These are phyloP conservation scores for Pluvialis apricaria DNA, from an alignment of 2,113 vertebrate genomes.

Conservation along the genomic window DNA sequence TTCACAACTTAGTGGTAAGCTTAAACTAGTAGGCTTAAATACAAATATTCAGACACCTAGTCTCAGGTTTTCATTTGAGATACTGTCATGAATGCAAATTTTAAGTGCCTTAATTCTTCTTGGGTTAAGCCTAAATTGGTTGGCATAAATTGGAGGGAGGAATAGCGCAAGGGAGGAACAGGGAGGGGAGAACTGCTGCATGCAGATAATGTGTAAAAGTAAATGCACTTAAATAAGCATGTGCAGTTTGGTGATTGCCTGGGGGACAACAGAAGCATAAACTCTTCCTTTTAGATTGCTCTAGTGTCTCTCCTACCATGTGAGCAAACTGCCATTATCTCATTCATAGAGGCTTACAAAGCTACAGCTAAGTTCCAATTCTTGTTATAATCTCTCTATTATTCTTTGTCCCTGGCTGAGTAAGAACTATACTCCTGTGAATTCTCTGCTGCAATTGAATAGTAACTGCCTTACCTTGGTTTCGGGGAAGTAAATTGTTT, in stretches of 20 bases:
- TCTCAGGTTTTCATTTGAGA: neutral
- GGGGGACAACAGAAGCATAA: neutral
- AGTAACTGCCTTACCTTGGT: neutral
- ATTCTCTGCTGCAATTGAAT: neutral
- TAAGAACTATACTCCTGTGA: neutral
- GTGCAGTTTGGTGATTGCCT: neutral
- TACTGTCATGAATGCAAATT: neutral
- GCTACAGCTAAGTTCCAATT: neutral
- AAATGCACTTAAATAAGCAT: neutral
- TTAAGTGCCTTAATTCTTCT: neutral
- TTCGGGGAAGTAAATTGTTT: neutral
- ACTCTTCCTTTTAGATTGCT: neutral
- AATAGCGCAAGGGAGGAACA: neutral
- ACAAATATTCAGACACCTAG: neutral
- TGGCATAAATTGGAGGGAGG: neutral
- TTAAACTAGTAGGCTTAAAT: neutral
- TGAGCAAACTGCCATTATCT: neutral
- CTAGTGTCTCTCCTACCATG: neutral
- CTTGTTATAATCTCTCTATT: neutral
- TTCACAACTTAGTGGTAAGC: slow-evolving; percentile 73
- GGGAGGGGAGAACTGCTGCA: neutral
- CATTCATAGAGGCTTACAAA: neutral
- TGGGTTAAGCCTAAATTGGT: neutral
- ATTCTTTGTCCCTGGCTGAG: neutral
- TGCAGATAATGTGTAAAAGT: neutral